Conservation (phyloP, 1,140 invertebrate genomes). For the Neodiprion fabricii region DNA sequence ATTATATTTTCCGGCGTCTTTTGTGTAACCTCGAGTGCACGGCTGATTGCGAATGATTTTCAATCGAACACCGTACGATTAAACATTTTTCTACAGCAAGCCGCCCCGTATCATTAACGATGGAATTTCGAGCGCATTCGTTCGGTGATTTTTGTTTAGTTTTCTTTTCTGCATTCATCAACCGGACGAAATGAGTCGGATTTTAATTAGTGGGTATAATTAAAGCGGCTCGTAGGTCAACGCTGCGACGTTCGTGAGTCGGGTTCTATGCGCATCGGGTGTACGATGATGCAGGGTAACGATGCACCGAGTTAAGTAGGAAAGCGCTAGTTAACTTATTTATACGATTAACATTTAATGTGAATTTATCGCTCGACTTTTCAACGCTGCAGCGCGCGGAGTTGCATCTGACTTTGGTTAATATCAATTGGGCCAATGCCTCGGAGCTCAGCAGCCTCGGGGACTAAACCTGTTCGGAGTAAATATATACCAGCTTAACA, state of each 20-base stretch:
- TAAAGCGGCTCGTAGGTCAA: slow-evolving; percentile 17
- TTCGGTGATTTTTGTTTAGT: not conserved
- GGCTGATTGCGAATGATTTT: no score
- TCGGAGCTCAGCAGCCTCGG: not conserved
- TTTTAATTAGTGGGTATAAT: slow-evolving; percentile 14
- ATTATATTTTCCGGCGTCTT: no score
- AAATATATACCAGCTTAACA: not conserved
- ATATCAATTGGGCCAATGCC: no score
- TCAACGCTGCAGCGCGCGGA: not conserved
- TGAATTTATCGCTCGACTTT: not conserved
- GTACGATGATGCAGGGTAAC: not conserved
- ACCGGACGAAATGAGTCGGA: not conserved
- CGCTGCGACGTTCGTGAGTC: not conserved
- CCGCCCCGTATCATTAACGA: no score
- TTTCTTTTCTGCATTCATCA: not conserved
- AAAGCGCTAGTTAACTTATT: slow-evolving; percentile 4
- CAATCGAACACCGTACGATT: no score
- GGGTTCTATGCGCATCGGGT: not conserved
- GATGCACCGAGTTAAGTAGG: not conserved
- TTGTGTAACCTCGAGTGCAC: no score
- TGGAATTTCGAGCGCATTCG: not conserved
- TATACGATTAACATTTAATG: slow-evolving; percentile 8
- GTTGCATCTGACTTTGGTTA: not conserved
- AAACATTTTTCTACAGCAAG: no score
- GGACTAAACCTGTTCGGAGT: not conserved